A percentile compares a stretch with the other conserved stretches of the same genome.
phyloP scores from a whole-genome alignment of 2,888 invertebrate genomes.

The Anthophora plumipes region DNA sequence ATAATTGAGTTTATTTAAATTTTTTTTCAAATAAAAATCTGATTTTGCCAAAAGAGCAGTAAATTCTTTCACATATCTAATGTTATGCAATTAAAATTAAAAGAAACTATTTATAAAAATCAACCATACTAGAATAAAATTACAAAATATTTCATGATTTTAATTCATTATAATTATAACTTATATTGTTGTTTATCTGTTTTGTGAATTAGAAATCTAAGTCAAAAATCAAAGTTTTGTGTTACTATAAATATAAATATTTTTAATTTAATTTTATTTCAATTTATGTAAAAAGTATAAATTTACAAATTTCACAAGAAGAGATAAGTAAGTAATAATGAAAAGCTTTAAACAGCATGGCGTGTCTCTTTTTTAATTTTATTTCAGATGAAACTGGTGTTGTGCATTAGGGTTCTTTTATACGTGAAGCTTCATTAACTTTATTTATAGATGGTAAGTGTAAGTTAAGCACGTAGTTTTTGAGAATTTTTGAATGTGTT shows the following conservation, averaged over 20 bases:
- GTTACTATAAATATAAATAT: background rate
- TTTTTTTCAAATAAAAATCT: too few relatives aligned
- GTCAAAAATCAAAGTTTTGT: too few relatives aligned
- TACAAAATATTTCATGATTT: too few relatives aligned
- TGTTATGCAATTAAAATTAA: too few relatives aligned
- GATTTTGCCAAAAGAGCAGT: too few relatives aligned
- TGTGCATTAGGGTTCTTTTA: constrained; percentile 75
- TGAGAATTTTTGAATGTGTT: constrained; percentile 33
- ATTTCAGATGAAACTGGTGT: constrained; percentile 75
- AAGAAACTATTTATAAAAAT: too few relatives aligned
- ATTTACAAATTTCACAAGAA: constrained; percentile 15
- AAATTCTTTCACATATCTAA: too few relatives aligned
- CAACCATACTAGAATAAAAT: too few relatives aligned
- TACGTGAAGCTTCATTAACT: constrained; percentile 75
- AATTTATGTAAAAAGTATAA: background rate
- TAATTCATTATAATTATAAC: too few relatives aligned
- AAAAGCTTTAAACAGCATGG: constrained; percentile 71
- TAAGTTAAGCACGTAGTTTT: constrained; percentile 49
- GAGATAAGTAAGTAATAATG: constrained; percentile 25
- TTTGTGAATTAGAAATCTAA: too few relatives aligned
- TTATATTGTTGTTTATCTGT: too few relatives aligned
- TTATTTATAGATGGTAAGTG: constrained; percentile 78
- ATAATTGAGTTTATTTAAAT: too few relatives aligned
- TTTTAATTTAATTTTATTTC: background rate
- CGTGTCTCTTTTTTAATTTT: constrained; percentile 73